phyloP scores from a whole-genome alignment of 2,113 vertebrate species.

The Nothocercus julius region DNA sequence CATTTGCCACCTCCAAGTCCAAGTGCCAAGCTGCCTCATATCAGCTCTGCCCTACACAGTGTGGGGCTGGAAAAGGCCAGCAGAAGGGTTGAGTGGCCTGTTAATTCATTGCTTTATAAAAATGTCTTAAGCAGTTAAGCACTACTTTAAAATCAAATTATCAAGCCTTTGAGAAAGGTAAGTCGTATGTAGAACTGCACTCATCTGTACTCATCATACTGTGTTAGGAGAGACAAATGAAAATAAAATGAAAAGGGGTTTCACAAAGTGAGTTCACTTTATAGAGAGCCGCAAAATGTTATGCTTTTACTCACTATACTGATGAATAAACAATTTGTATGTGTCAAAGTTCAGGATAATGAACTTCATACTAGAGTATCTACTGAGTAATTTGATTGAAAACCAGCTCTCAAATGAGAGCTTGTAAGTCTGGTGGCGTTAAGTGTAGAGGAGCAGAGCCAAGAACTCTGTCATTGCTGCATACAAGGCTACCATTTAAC shows the following conservation, averaged over 20 bases:
- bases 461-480: accelerated
- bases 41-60: neutral
- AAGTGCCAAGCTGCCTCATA: neutral
- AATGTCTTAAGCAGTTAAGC: neutral
- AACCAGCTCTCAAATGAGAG: neutral
- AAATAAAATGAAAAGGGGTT: neutral
- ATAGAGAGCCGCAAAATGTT: neutral
- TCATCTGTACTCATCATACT: neutral
- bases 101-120: neutral
- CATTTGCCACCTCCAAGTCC: neutral
- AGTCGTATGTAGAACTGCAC: accelerated
- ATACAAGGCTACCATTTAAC: neutral
- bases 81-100: neutral
- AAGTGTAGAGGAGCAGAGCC: neutral
- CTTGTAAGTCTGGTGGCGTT: accelerated
- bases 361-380: accelerated
- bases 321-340: neutral
- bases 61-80: neutral
- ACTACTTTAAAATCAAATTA: neutral
- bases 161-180: neutral
- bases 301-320: neutral
- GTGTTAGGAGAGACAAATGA: neutral
- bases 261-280: neutral
- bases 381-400: neutral
- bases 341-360: neutral